These are phyloP conservation scores for Apodemus speciosus DNA, from an alignment of 2,113 vertebrate genomes.

Conservation along the genomic window DNA sequence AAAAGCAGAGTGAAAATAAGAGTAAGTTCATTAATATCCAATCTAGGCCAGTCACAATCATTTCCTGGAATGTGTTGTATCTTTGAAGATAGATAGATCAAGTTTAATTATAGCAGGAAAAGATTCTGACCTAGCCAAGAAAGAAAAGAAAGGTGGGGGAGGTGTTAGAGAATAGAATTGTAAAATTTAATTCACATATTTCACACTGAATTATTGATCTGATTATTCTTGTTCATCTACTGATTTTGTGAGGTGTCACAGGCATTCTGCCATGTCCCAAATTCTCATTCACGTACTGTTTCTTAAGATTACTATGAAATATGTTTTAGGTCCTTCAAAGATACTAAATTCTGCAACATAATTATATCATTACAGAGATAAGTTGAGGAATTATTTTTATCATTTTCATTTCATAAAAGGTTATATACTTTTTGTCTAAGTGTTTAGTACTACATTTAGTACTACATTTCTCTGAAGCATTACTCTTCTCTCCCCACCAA, in stretches of 20 bases:
- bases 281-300: not conserved
- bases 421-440: not conserved
- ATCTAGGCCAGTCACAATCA: not conserved
- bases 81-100: not conserved
- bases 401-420: not conserved
- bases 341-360: not conserved
- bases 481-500: not conserved
- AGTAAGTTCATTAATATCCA: not conserved
- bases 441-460: not conserved
- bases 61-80: not conserved
- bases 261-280: not conserved
- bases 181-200: not conserved
- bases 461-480: not conserved
- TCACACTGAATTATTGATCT: no score
- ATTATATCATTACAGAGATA: not conserved
- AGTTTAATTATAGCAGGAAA: not conserved
- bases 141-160: not conserved
- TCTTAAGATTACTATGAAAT: not conserved
- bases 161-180: not conserved
- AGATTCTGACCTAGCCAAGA: not conserved
- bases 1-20: not conserved
- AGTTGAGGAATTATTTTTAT: not conserved
- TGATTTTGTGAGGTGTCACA: not conserved
- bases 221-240: not conserved
- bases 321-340: not conserved